A percentile compares a stretch with the other conserved stretches of the same genome.
These are phyloP conservation scores for Brachypalpus laphriformis DNA, from an alignment of 2,888 invertebrate species.

Conservation along the genomic window DNA sequence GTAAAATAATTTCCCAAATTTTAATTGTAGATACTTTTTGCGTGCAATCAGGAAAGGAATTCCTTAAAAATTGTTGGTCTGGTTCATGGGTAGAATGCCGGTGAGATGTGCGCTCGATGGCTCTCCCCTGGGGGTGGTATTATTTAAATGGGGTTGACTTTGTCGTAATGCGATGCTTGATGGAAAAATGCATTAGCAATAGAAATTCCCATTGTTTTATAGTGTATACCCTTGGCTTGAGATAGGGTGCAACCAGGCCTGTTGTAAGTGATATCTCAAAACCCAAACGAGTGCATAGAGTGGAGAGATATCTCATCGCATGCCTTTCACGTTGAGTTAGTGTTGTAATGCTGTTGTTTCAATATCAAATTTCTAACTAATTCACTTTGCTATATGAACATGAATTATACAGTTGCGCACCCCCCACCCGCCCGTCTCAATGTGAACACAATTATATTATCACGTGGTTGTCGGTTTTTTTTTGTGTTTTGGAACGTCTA, in stretches of 20 bases:
- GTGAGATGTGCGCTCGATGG: neutral
- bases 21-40: constrained; percentile 17
- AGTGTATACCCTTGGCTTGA: neutral
- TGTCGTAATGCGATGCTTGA: neutral
- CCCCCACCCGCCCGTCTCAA: neutral
- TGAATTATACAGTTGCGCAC: no score
- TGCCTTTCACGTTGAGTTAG: constrained; percentile 52
- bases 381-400: constrained; percentile 42
- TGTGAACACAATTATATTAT: constrained; percentile 40
- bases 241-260: constrained; percentile 1
- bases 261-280: constrained; percentile 48
- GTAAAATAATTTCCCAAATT: neutral
- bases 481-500: constrained; percentile 18
- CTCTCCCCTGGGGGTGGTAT: neutral
- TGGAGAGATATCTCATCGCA: constrained; percentile 29
- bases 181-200: constrained; percentile 12
- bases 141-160: neutral
- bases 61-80: neutral
- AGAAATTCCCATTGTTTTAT: constrained; percentile 20
- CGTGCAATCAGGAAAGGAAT: constrained; percentile 35
- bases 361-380: constrained; percentile 60
- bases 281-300: constrained; percentile 18
- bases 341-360: constrained; percentile 12
- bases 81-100: neutral
- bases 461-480: constrained; percentile 25